Base-by-base conservation (phyloP, 2,797 vertebrate genomes). In the Phataginus tetradactyla region DNA sequence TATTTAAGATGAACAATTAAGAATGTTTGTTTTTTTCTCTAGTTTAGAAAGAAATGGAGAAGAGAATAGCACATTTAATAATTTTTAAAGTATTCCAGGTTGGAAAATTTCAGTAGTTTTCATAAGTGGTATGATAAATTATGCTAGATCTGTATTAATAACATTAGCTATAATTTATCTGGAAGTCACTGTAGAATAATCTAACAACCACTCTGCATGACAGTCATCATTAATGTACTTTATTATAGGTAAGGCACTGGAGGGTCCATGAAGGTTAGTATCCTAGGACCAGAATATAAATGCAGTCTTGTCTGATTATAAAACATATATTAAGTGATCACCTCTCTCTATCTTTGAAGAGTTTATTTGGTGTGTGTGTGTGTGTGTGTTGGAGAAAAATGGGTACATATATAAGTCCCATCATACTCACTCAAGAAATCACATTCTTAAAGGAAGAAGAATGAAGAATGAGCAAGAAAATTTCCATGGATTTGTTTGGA, bases 71-170 rank as follows among this genome's bases (percentile, higher is more conserved):
- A 55, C 3, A 69, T 66, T 64, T 59, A 53, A 17, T 27, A 83
- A 86, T 45, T 91, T 45, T 42, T 79, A 13, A 15, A 39, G 7
- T 20, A 10, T 71, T 68, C 12, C 1, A 37, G 5, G 9, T 66
- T 94, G 15, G 18, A 79, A 90, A 87, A 64, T 42, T 92, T 45
- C 51, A 92, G 42, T 86, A 39, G 63, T 25, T 87, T 80, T 81
- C 11, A 53, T 63, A 77, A 95, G 15, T 34, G 25, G 10, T 55
- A 12, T 18, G 71, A 92, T 39, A 92, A 84, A 90, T 55, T 71
- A 25, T 86, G 49, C 9, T 69, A 51, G 4, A 51, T 69, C 51
- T 91, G 23, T 59, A 37, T 79, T 61, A 61, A 49, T 39, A 85
- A 34, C 0, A 20, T 66, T 68, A 51, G 13, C 32, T 75, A 45